Percentiles rank a stretch among this genome's conserved stretches.
These are phyloP conservation scores for Athalia rosae DNA, from an alignment of 2,888 invertebrate species.

Conservation along the genomic window DNA sequence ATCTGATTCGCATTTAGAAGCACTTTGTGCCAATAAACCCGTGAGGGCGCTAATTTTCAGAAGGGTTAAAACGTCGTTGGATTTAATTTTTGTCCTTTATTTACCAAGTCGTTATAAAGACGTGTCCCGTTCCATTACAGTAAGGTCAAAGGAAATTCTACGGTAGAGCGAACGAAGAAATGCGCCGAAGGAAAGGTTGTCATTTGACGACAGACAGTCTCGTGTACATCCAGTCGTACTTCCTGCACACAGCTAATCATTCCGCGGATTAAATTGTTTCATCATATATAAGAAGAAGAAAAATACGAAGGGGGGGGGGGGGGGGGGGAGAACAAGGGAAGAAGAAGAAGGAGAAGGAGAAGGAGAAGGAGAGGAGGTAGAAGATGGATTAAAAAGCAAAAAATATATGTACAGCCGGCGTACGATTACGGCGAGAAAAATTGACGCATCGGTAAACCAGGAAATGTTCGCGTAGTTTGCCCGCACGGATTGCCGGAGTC, in stretches of 20 bases:
- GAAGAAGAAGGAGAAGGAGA: slow-evolving; percentile 21
- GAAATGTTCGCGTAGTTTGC: slow-evolving; percentile 33
- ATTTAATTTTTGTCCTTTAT: too few relatives aligned
- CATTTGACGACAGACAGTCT: slow-evolving; percentile 33
- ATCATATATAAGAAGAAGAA: slow-evolving; percentile 38
- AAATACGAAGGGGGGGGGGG: slow-evolving; percentile 38
- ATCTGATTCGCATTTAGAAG: too few relatives aligned
- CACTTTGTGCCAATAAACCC: too few relatives aligned
- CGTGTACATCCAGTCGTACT: slow-evolving; percentile 10
- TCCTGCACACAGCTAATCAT: slow-evolving; percentile 12
- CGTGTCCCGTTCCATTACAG: too few relatives aligned
- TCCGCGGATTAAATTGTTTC: slow-evolving; percentile 32
- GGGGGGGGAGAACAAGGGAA: slow-evolving; percentile 3
- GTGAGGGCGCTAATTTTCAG: too few relatives aligned
- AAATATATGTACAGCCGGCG: background rate
- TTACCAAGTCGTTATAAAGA: too few relatives aligned
- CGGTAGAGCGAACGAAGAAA: slow-evolving; percentile 11
- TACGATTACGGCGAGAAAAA: slow-evolving; percentile 1
- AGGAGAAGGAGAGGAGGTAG: slow-evolving; percentile 20
- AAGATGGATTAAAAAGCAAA: too few relatives aligned
- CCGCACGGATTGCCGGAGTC: slow-evolving; percentile 12
- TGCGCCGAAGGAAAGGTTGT: slow-evolving; percentile 27
- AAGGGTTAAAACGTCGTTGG: too few relatives aligned
- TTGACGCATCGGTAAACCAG: slow-evolving; percentile 37
- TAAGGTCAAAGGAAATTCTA: too few relatives aligned